Conservation (phyloP, 2,888 invertebrate species). For the Peribatodes rhomboidaria region DNA sequence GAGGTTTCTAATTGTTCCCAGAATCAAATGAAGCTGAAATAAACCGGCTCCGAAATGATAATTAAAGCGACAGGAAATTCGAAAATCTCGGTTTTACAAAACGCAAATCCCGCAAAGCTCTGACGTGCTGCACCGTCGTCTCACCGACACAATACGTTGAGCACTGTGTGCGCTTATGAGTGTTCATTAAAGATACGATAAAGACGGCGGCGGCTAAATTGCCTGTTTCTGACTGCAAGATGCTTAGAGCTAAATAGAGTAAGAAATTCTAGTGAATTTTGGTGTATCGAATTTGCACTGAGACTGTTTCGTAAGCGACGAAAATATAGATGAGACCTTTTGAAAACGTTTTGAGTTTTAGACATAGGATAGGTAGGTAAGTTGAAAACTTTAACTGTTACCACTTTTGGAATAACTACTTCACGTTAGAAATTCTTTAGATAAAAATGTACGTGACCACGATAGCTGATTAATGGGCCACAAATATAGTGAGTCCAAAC, state of each 20-base stretch:
- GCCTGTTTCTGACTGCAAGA: slow-evolving; percentile 65
- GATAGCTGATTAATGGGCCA: not conserved
- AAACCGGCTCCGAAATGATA: slow-evolving; percentile 14
- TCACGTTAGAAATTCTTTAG: not conserved
- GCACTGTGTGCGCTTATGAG: slow-evolving; percentile 80
- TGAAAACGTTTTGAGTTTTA: not conserved
- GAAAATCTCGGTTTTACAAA: slow-evolving; percentile 51
- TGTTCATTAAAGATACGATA: slow-evolving; percentile 86
- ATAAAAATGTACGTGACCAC: not conserved
- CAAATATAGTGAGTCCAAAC: too few relatives aligned
- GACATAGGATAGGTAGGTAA: not conserved
- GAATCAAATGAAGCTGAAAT: slow-evolving; percentile 15
- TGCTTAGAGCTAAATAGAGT: slow-evolving; percentile 45
- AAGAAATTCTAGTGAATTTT: slow-evolving; percentile 33
- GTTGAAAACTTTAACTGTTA: not conserved
- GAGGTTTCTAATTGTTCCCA: slow-evolving; percentile 12
- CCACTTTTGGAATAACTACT: too few relatives aligned
- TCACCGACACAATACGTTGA: slow-evolving; percentile 74
- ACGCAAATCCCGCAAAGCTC: slow-evolving; percentile 75
- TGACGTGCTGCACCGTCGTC: slow-evolving; percentile 53
- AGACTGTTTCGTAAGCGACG: slow-evolving; percentile 5
- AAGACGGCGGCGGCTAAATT: slow-evolving; percentile 80
- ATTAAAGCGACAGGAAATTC: slow-evolving; percentile 27
- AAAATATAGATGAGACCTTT: slow-evolving; percentile 7
- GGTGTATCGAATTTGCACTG: slow-evolving; percentile 27